Evolutionary conservation across 1,140 invertebrate genomes (phyloP), one percentile per base, ranked within the genome.

Genomic region (Panulirus ornatus): DNA sequence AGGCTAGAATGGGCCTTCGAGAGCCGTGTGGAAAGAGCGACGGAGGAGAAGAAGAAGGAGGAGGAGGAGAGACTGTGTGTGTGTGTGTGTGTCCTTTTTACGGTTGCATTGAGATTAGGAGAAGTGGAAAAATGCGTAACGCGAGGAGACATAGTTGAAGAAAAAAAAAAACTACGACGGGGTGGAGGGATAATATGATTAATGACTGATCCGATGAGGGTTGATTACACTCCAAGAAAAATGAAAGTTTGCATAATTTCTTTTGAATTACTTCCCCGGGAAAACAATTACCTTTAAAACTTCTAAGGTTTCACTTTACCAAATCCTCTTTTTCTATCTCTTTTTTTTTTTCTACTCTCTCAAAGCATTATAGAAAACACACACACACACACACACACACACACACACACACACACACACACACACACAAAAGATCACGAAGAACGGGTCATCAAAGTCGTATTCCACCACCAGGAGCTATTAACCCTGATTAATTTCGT

Each of bases 161-260:
- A 63, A 58, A 83, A 54, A 51, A 51, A 51, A 5, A 8, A 70
- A 11, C 19, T 19, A 42, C 34, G 58, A 78, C 75, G 36, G 47
- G 71, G 27, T 54, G 6, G 30, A 27, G 47, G 27, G 81, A 84
- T 90, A 90, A 90, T 90, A 84, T 58, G 88, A 90, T 90, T 84
- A 90, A 84, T 90, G 88, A 84, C 54, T 76, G 82, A 90, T 84
- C 81, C 44, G 88, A 84, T 84, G 73, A 90, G 82, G 63, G 71
- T 90, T 84, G 87, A 89, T 89, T 89, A 89, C 87, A 73, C 78
- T 81, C 54, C 87, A 51, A 82, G 40, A 89, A 88, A 89, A 89
- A 83, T 89, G 70, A 73, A 89, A 89, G 87, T 89, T 89, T 89
- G 87, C 87, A 89, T 89, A 89, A 89, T 89, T 89, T 89, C 78